phyloP scores from a whole-genome alignment of 2,797 vertebrate genomes.

The Melanotaenia pygmaea region DNA sequence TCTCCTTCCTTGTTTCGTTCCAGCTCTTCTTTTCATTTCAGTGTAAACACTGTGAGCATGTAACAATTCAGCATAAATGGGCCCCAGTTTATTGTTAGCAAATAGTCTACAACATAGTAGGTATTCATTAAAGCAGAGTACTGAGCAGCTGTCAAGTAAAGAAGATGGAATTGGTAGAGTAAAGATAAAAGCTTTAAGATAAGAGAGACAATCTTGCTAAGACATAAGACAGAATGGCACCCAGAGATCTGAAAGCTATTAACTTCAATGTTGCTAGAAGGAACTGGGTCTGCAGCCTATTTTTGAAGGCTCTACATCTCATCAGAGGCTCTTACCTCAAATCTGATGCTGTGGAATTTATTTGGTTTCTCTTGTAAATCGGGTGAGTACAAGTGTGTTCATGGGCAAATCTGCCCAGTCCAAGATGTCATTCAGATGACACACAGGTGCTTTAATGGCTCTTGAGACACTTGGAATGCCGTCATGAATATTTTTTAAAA shows the following conservation, averaged over 20 bases:
- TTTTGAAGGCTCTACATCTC: slow-evolving; percentile 80
- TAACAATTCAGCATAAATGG: slow-evolving; percentile 17
- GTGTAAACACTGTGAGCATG: slow-evolving; percentile 13
- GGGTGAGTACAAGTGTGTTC: slow-evolving; percentile 51
- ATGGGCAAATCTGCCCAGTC: slow-evolving; percentile 35
- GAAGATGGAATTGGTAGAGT: slow-evolving; percentile 52
- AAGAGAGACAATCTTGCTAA: slow-evolving; percentile 68
- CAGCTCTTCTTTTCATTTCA: slow-evolving; percentile 23
- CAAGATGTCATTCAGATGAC: slow-evolving; percentile 66
- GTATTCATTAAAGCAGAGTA: slow-evolving; percentile 43
- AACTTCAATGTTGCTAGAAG: slow-evolving; percentile 61
- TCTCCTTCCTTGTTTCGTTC: slow-evolving; percentile 10
- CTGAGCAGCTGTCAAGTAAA: slow-evolving; percentile 28
- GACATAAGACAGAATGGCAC: slow-evolving; percentile 59
- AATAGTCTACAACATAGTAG: slow-evolving; percentile 22
- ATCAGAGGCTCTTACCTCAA: slow-evolving; percentile 68
- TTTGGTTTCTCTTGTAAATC: slow-evolving; percentile 55
- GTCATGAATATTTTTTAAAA: slow-evolving; percentile 16
- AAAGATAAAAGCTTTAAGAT: slow-evolving; percentile 62
- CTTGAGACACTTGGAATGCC: slow-evolving; percentile 53
- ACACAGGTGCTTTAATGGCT: slow-evolving; percentile 69
- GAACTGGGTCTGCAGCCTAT: slow-evolving; percentile 77
- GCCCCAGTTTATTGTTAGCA: slow-evolving; percentile 41
- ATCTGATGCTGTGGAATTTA: slow-evolving; percentile 77
- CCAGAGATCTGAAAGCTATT: slow-evolving; percentile 76